A percentile compares a stretch with the other conserved stretches of the same genome.
These are phyloP conservation scores for Drosophila mauritiana DNA, from an alignment of 1,140 invertebrate species.

Conservation along the genomic window DNA sequence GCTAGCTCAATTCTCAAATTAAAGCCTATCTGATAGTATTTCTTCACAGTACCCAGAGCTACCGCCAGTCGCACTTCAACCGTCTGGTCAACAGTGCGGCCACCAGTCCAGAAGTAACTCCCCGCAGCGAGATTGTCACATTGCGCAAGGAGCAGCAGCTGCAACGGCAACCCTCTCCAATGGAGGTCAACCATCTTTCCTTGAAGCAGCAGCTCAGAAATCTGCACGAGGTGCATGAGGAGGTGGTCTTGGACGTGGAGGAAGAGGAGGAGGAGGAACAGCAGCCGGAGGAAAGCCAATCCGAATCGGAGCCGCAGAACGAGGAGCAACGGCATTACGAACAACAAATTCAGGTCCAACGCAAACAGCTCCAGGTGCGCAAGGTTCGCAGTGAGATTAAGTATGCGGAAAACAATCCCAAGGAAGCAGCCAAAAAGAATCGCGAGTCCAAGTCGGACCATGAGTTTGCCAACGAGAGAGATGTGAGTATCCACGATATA, in stretches of 20 bases:
- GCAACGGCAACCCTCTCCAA: background rate
- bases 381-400: constrained; percentile 83
- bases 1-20: background rate
- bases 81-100: constrained; percentile 58
- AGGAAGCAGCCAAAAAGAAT: constrained; percentile 69
- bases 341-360: constrained; percentile 15
- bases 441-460: constrained; percentile 81
- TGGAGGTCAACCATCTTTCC: background rate
- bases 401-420: constrained; percentile 59
- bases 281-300: background rate
- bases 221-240: constrained; percentile 3
- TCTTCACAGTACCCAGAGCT: constrained; percentile 38
- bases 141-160: constrained; percentile 57
- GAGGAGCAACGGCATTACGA: constrained; percentile 16
- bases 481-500: constrained; percentile 46
- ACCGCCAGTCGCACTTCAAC: constrained; percentile 23
- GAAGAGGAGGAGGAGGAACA: background rate
- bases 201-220: constrained; percentile 6
- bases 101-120: constrained; percentile 48
- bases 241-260: constrained; percentile 1
- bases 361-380: constrained; percentile 65
- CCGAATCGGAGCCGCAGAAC: constrained; percentile 13
- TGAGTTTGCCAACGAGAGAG: constrained; percentile 75
- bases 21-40: background rate
- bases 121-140: constrained; percentile 55